Conservation (phyloP, 2,797 vertebrate genomes). For the Tiaroga cobitis region DNA sequence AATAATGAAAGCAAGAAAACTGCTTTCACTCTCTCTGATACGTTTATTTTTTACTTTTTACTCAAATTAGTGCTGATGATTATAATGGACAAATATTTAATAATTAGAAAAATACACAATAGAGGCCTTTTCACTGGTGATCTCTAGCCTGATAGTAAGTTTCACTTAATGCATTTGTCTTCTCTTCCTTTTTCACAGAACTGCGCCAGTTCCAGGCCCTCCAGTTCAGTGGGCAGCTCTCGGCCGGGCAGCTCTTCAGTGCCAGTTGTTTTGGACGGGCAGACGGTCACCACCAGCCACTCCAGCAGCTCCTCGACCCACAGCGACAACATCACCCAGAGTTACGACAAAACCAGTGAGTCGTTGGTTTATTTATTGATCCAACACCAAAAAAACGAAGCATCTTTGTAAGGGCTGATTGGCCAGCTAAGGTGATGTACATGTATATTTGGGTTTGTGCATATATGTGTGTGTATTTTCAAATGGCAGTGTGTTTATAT, state of each 20-base stretch:
- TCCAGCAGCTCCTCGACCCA: constrained; percentile 51
- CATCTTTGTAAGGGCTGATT: background rate
- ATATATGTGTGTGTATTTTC: constrained; percentile 57
- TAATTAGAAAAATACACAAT: background rate
- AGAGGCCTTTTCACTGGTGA: background rate
- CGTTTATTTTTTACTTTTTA: no score
- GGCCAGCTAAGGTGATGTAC: constrained; percentile 45
- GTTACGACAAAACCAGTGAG: constrained; percentile 54
- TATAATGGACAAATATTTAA: background rate
- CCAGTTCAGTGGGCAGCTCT: constrained; percentile 75
- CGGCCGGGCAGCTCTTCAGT: constrained; percentile 72
- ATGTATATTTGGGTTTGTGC: constrained; percentile 60
- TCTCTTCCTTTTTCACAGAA: constrained; percentile 67
- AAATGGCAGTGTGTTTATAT: constrained; percentile 53
- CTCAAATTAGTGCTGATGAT: background rate
- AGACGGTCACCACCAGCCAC: constrained; percentile 34
- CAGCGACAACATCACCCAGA: constrained; percentile 48
- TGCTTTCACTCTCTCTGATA: no score
- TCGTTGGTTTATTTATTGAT: constrained; percentile 23
- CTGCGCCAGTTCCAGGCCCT: constrained; percentile 75
- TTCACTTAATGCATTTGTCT: background rate
- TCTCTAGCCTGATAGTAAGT: background rate
- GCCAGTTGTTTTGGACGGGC: constrained; percentile 53
- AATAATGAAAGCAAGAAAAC: background rate
- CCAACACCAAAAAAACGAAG: background rate